Evolutionary conservation across 2,888 invertebrate species (phyloP).

Genomic region (Erebia aethiops): DNA sequence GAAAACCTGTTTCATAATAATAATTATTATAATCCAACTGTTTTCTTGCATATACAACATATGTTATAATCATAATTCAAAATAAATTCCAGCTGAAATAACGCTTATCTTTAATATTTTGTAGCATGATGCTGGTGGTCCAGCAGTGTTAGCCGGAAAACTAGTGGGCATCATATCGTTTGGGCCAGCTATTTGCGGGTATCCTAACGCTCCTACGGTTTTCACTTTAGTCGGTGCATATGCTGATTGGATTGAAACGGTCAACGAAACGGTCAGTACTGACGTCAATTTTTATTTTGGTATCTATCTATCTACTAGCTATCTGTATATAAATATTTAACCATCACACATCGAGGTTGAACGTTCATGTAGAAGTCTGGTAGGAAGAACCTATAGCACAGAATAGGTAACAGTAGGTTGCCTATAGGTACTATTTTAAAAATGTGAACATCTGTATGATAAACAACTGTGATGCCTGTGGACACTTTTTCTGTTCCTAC

Average conservation of each 20-base stretch:
- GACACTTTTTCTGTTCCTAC: no score
- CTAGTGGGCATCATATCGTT: slow-evolving; percentile 73
- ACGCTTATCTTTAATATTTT: neutral
- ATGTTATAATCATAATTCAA: neutral
- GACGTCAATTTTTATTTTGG: no score
- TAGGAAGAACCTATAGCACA: no score
- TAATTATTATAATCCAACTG: neutral
- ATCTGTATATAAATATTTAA: no score
- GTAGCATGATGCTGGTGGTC: slow-evolving; percentile 75
- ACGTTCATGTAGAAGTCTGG: no score
- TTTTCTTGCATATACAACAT: neutral
- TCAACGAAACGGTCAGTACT: slow-evolving; percentile 64
- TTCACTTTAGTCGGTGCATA: slow-evolving; percentile 71
- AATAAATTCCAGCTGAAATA: neutral
- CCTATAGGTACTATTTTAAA: no score
- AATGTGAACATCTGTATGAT: no score
- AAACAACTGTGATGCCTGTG: no score
- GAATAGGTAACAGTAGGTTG: no score
- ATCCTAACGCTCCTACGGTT: slow-evolving; percentile 68
- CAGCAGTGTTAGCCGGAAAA: slow-evolving; percentile 62
- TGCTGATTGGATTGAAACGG: slow-evolving; percentile 69
- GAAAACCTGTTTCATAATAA: neutral
- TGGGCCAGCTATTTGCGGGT: slow-evolving; percentile 68
- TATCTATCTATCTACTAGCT: no score
- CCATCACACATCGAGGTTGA: no score